Evolutionary conservation across 2,888 invertebrate species (phyloP).

Genomic region (Timema podura): DNA sequence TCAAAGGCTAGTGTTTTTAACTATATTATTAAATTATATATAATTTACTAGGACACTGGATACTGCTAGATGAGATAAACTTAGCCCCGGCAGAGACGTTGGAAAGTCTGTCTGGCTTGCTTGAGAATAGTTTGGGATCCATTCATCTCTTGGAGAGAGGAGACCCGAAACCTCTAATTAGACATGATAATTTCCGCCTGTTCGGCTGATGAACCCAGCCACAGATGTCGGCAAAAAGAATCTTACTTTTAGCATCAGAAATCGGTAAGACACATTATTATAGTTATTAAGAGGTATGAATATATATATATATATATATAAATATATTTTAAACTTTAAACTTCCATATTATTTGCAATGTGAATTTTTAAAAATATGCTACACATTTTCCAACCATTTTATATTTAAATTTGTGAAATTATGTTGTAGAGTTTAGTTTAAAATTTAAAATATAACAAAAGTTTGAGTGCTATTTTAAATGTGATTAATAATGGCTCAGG

Average conservation of each 20-base stretch:
- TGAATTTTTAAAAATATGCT: too few relatives aligned
- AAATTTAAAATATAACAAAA: too few relatives aligned
- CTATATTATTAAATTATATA: background rate
- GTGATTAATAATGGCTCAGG: too few relatives aligned
- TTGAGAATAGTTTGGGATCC: conserved; percentile 78
- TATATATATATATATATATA: too few relatives aligned
- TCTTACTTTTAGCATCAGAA: conserved; percentile 85
- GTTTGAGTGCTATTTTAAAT: too few relatives aligned
- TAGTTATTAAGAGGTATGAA: too few relatives aligned
- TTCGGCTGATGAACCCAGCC: conserved; percentile 99
- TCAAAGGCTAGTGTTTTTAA: background rate
- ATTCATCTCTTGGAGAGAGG: conserved; percentile 84
- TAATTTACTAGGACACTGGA: conserved; percentile 76
- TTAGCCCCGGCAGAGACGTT: conserved; percentile 94
- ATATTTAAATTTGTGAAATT: too few relatives aligned
- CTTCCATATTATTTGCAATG: too few relatives aligned
- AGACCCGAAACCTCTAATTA: conserved; percentile 75
- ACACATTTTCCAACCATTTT: too few relatives aligned
- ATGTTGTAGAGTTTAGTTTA: too few relatives aligned
- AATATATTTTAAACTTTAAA: too few relatives aligned
- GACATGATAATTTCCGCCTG: conserved; percentile 84
- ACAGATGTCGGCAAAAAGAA: conserved; percentile 98
- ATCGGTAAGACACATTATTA: conserved; percentile 52
- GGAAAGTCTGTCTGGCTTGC: conserved; percentile 85
- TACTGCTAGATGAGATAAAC: conserved; percentile 96